These are phyloP conservation scores for Hippocampus guttulatus DNA, from an alignment of 2,113 vertebrate genomes.

Conservation along the genomic window DNA sequence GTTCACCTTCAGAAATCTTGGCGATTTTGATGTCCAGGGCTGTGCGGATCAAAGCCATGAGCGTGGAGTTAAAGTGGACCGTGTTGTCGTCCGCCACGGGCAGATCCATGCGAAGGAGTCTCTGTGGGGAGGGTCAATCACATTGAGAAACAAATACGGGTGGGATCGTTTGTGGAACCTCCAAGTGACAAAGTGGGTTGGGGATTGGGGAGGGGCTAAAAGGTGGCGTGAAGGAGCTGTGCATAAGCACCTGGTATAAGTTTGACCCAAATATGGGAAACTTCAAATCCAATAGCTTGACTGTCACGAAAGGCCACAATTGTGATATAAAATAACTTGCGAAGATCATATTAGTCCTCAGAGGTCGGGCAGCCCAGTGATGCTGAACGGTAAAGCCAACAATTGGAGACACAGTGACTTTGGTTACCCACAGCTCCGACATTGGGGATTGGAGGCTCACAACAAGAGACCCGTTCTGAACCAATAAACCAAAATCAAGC, in stretches of 20 bases:
- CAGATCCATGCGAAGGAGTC: conserved; percentile 89
- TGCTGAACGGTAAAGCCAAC: neutral
- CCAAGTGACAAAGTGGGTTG: conserved; percentile 48
- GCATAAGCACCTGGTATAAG: conserved; percentile 27
- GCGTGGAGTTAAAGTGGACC: conserved; percentile 92
- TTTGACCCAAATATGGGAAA: neutral
- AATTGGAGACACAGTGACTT: conserved; percentile 23
- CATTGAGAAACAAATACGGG: conserved; percentile 36
- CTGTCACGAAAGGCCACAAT: neutral
- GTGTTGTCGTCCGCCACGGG: conserved; percentile 92
- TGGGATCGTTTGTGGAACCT: conserved; percentile 57
- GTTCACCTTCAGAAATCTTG: conserved; percentile 79
- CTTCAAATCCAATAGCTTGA: neutral
- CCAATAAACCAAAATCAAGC: conserved; percentile 59
- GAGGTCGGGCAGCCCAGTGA: conserved; percentile 1
- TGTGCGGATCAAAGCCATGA: conserved; percentile 92
- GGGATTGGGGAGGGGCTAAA: neutral
- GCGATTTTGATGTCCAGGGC: conserved; percentile 95
- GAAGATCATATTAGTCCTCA: conserved; percentile 26
- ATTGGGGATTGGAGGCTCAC: conserved; percentile 68
- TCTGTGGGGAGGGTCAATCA: conserved; percentile 72
- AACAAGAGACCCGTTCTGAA: conserved; percentile 53
- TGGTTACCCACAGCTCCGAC: conserved; percentile 59
- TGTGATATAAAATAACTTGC: conserved; percentile 21
- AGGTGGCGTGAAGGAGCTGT: conserved; percentile 47